Percentiles rank a stretch among this genome's conserved stretches.
These are phyloP conservation scores for Drosophila kambysellisi DNA, from an alignment of 2,888 invertebrate genomes.

Conservation along the genomic window DNA sequence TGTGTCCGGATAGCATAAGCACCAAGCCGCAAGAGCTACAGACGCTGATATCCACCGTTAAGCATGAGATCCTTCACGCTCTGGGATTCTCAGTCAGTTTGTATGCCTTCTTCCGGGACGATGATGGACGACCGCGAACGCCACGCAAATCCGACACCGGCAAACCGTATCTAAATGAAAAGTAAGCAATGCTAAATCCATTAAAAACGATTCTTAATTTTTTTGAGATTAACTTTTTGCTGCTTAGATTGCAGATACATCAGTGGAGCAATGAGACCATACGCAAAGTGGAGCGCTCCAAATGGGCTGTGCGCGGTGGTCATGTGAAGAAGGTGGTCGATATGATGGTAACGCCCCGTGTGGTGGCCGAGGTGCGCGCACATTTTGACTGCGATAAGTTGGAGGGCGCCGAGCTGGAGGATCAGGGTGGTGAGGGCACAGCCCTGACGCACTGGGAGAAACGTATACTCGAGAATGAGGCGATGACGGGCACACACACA, in stretches of 20 bases:
- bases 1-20: conserved; percentile 97
- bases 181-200: conserved; percentile 87
- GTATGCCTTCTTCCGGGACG: conserved; percentile 96
- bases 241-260: conserved; percentile 92
- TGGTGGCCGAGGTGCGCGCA: conserved; percentile 92
- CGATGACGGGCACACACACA: conserved; percentile 99
- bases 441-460: conserved; percentile 99
- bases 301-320: conserved; percentile 93
- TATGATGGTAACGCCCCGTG: conserved; percentile 96
- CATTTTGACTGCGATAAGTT: conserved; percentile 95
- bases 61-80: conserved; percentile 99
- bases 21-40: conserved; percentile 96
- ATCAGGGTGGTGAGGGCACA: conserved; percentile 99
- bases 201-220: neutral
- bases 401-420: conserved; percentile 98
- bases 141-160: conserved; percentile 92
- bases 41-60: conserved; percentile 96
- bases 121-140: conserved; percentile 94
- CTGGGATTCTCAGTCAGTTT: conserved; percentile 98
- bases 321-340: conserved; percentile 90
- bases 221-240: neutral
- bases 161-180: conserved; percentile 94
- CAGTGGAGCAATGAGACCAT: conserved; percentile 97
- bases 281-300: conserved; percentile 88
- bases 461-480: conserved; percentile 99